Base-by-base conservation (phyloP, 2,888 invertebrate genomes). In the Hyposoter dolosus region DNA sequence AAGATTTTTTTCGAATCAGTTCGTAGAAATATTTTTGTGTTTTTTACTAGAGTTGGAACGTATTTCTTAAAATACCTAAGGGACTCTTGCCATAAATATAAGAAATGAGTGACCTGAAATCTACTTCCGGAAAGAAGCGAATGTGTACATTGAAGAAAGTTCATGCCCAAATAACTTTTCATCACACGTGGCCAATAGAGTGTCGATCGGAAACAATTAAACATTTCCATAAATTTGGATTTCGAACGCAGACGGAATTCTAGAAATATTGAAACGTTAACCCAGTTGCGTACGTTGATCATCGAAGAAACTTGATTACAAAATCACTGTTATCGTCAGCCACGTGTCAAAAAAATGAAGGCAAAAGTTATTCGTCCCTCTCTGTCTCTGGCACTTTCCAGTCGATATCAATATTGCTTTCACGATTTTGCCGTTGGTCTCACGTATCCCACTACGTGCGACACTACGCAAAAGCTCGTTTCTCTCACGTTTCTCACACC, bases 381-480 rank as follows among this genome's bases (percentile, higher is more conserved):
- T 60, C 43, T 76, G 19, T 15, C 68, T 47, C 50, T 19, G 15
- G 28, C n/a, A 28, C 53, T 19, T 19, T 56, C 19, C 45, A 68
- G 40, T 35, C 53, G 40, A 79, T 79, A 82, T 85, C 80, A 56
- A 85, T 83, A 80, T 85, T 76, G 66, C 63, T 79, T 76, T 72
- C 75, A 69, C 74, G 79, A 65, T 53, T 71, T 79, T 75, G 69
- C 71, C 50, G 79, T 79, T 82, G 65, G 82, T 69, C 79, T 85
- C 82, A 85, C 82, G 85, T 79, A 82, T 85, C 85, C 79, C 19
- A 82, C 79, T 40, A 40, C 79, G 82, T 85, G 85, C 79, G 78
- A 75, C 85, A 65, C 68, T 75, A 79, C 43, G 53, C 69, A 76
- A 85, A 82, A 79, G 78, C 85, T 76, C 80, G 43, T 50, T 74